Evolutionary conservation across 2,797 vertebrate species (phyloP), one percentile per base, ranked within the genome.

Genomic region (Halcyon smyrnensis): DNA sequence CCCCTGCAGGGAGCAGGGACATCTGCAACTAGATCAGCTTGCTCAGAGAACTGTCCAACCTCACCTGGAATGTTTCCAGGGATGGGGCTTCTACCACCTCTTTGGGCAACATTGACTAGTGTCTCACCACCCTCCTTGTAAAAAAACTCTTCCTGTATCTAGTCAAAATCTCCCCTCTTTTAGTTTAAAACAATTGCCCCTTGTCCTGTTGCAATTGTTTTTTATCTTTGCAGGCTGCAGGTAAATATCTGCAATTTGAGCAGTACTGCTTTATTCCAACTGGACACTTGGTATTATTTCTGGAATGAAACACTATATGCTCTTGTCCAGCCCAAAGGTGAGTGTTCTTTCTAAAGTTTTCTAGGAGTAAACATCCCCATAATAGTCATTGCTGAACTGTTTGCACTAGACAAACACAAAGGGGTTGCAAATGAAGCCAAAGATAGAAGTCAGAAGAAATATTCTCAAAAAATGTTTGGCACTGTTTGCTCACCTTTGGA

Each of bases 401-500:
- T 80, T 85, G 89, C 71, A 69, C 81, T 8, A 93, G 75, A 59
- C 78, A 78, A 86, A 90, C 65, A 89, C 41, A 51, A 57, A 69
- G 43, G 37, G 27, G 41, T 80, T 79, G 65, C 39, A 80, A 93
- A 94, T 41, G 28, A 37, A 94, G 37, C 37, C 53, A 24, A 73
- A 93, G 62, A 67, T 36, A 60, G 68, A 82, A 93, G 74, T 74
- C 23, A 67, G 59, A 90, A 93, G 25, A 85, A 86, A 56, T 46
- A 81, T 18, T 68, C 62, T 93, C 50, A 54, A 24, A 94, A 94
- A 87, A 78, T 50, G 56, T 80, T 96, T 85, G 86, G 54, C 46
- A 48, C 43, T 51, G n/a, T 95, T 95, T 93, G 79, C 53, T 93
- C 65, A 94, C 92, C 95, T 96, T 95, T 80, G 50, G 50, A 81